phyloP scores from a whole-genome alignment of 2,888 invertebrate species.

The Pogonocherus hispidulus region DNA sequence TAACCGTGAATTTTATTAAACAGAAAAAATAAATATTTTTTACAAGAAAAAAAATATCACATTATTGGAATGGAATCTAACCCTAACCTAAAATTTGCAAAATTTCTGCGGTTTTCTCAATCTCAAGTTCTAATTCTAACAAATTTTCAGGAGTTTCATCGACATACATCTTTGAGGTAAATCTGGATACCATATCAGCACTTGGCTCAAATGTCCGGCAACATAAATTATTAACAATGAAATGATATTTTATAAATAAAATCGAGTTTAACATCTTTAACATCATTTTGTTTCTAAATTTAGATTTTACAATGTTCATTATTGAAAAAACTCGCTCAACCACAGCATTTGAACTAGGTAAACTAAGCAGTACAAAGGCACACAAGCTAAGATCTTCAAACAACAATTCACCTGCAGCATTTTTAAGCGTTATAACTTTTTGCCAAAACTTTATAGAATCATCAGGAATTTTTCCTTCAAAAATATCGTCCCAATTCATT shows the following conservation, averaged over 20 bases:
- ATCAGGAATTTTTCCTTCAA: conserved; percentile 28
- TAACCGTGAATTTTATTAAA: no score
- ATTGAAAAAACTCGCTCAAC: conserved; percentile 36
- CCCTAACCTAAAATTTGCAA: no score
- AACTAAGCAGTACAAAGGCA: conserved; percentile 28
- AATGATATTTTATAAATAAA: conserved; percentile 1
- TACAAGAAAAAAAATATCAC: no score
- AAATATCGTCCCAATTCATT: conserved; percentile 25
- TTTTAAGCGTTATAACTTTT: conserved; percentile 34
- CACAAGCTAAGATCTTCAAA: conserved; percentile 29
- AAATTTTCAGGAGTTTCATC: no score
- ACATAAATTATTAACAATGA: background rate
- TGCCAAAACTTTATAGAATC: conserved; percentile 29
- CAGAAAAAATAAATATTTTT: no score
- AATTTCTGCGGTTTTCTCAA: no score
- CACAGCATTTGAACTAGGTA: conserved; percentile 36
- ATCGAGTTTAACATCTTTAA: conserved; percentile 18
- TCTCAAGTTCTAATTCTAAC: no score
- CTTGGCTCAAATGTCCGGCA: background rate
- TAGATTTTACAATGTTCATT: conserved; percentile 39
- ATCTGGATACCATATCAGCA: background rate
- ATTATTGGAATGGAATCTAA: no score
- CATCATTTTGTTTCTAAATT: conserved; percentile 37
- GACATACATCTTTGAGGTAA: background rate
- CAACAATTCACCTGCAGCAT: conserved; percentile 24